Evolutionary conservation across 2,797 vertebrate genomes (phyloP).

Genomic region (Menidia menidia): DNA sequence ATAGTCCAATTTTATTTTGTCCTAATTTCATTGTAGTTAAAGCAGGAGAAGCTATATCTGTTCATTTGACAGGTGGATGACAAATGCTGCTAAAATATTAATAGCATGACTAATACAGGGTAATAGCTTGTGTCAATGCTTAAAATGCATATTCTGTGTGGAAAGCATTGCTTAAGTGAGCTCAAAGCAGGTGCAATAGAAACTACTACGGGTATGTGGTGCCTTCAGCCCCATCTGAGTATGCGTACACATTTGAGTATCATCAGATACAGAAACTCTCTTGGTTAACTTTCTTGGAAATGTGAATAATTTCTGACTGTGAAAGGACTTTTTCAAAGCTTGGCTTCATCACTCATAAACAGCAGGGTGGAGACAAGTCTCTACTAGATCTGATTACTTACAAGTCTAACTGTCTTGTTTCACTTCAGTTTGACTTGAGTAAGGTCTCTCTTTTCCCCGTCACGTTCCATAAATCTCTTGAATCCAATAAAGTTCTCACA

Average conservation of each 20-base stretch:
- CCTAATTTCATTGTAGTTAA: neutral
- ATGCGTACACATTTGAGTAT: neutral
- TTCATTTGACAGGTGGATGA: neutral
- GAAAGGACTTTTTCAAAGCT: conserved; percentile 6
- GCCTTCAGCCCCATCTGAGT: neutral
- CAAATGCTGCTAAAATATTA: neutral
- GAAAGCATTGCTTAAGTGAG: neutral
- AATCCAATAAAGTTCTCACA: neutral
- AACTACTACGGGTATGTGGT: neutral
- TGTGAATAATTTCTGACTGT: conserved; percentile 5
- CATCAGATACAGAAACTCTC: neutral
- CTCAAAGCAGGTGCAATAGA: neutral
- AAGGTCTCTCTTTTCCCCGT: neutral
- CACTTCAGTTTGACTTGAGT: conserved; percentile 5
- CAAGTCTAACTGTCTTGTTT: conserved; percentile 18
- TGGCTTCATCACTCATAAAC: conserved; percentile 6
- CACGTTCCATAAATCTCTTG: neutral
- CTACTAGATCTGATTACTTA: conserved; percentile 8
- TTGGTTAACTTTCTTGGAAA: neutral
- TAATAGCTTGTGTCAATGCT: neutral
- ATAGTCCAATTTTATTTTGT: neutral
- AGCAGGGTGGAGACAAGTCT: conserved; percentile 20
- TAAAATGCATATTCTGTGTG: neutral
- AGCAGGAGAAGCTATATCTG: neutral
- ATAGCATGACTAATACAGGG: neutral